These are phyloP conservation scores for Tringa solitaria DNA, from an alignment of 2,113 vertebrate species.

Conservation along the genomic window DNA sequence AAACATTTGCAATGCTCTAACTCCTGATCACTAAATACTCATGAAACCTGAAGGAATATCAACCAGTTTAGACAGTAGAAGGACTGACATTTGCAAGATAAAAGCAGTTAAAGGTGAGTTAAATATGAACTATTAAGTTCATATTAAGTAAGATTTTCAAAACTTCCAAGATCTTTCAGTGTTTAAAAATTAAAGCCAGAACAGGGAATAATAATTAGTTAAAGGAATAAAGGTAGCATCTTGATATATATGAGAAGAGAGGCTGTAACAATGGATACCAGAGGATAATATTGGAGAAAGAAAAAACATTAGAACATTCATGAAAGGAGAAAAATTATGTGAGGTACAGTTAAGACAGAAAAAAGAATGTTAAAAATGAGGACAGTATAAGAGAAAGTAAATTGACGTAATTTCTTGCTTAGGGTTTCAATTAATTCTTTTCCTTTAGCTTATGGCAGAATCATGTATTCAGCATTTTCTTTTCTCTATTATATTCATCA, in stretches of 20 bases:
- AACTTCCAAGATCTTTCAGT: not conserved
- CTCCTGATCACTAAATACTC: not conserved
- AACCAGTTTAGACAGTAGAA: not conserved
- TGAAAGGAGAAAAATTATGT: not conserved
- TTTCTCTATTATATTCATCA: not conserved
- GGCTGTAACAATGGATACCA: not conserved
- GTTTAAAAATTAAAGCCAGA: not conserved
- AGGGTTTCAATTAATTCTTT: not conserved
- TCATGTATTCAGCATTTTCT: not conserved
- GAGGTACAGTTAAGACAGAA: not conserved
- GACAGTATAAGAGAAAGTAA: not conserved
- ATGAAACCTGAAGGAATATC: not conserved
- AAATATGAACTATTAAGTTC: not conserved
- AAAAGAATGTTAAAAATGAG: not conserved
- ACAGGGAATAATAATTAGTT: not conserved
- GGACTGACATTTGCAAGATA: not conserved
- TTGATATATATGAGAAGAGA: not conserved
- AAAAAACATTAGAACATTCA: not conserved
- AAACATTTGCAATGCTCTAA: not conserved
- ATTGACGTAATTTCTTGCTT: not conserved
- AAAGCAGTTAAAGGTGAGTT: not conserved
- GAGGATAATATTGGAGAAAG: not conserved
- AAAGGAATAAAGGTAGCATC: not conserved
- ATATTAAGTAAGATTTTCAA: not conserved
- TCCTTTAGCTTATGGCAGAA: not conserved